phyloP scores from a whole-genome alignment of 2,113 vertebrate species.

The Corythornis vintsioides region DNA sequence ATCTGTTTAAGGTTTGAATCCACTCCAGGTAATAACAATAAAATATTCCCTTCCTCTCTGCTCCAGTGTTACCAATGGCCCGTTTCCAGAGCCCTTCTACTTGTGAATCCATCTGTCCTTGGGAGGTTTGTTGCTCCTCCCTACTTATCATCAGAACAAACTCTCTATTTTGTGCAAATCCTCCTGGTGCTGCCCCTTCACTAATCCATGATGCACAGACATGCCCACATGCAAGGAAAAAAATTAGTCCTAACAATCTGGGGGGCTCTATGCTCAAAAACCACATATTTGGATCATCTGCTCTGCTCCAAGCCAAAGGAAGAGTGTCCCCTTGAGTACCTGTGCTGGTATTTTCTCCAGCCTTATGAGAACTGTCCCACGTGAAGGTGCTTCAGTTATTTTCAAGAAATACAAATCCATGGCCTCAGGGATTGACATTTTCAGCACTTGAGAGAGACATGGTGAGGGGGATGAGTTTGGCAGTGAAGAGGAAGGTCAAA shows the following conservation, averaged over 20 bases:
- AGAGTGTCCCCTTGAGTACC: background rate
- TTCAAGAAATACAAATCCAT: conserved; percentile 13
- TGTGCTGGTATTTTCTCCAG: background rate
- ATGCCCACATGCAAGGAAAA: background rate
- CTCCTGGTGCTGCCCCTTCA: background rate
- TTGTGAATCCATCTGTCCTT: background rate
- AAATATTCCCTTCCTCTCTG: background rate
- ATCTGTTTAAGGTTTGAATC: background rate
- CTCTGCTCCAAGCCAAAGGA: background rate
- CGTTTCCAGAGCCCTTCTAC: background rate
- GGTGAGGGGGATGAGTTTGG: background rate
- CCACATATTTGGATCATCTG: background rate
- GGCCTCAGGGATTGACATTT: background rate
- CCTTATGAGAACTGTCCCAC: background rate
- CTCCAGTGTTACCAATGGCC: background rate
- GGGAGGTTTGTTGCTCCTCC: background rate
- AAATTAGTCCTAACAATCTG: rapidly evolving
- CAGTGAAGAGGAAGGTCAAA: background rate
- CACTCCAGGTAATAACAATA: background rate
- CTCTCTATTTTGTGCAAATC: background rate
- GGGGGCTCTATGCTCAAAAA: background rate
- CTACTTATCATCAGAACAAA: background rate
- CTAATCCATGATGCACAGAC: background rate
- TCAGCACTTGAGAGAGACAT: background rate
- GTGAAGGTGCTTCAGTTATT: background rate